Conservation (phyloP, 2,797 vertebrate species). For the Enteromius fasciolatus region DNA sequence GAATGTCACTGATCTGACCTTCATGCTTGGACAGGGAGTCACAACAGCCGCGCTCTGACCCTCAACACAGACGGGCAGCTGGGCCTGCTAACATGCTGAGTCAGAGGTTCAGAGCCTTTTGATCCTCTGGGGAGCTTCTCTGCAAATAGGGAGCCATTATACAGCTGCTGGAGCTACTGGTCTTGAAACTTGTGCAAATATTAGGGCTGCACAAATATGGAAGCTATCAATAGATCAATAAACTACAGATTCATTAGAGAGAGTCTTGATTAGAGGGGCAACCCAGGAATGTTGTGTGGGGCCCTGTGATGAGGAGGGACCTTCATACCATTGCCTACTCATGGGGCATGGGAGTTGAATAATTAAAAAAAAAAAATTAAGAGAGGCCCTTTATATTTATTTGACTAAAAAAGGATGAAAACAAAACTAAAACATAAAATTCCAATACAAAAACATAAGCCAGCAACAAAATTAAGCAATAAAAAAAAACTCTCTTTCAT, state of each 20-base stretch:
- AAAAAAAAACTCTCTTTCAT: neutral
- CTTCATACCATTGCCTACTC: neutral
- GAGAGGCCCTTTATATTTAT: neutral
- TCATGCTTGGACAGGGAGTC: constrained; percentile 33
- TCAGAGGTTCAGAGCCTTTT: constrained; percentile 25
- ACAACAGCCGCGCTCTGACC: constrained; percentile 44
- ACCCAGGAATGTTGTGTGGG: neutral
- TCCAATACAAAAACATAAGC: neutral
- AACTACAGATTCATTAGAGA: neutral
- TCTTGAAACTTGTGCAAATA: constrained; percentile 36
- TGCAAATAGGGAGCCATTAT: constrained; percentile 24
- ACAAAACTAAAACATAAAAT: neutral
- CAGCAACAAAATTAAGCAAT: neutral
- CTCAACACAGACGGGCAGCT: constrained; percentile 49
- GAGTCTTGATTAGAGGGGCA: neutral
- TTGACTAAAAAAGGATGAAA: neutral
- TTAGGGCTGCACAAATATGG: constrained; percentile 10
- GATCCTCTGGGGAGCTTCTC: constrained; percentile 8
- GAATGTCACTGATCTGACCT: constrained; percentile 41
- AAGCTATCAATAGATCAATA: neutral
- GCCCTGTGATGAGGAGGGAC: neutral
- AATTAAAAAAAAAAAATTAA: neutral
- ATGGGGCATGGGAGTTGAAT: neutral
- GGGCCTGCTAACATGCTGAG: constrained; percentile 46
- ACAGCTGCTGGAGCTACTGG: constrained; percentile 42